phyloP scores from a whole-genome alignment of 2,888 invertebrate genomes.

The Iselma pallidipennis region DNA sequence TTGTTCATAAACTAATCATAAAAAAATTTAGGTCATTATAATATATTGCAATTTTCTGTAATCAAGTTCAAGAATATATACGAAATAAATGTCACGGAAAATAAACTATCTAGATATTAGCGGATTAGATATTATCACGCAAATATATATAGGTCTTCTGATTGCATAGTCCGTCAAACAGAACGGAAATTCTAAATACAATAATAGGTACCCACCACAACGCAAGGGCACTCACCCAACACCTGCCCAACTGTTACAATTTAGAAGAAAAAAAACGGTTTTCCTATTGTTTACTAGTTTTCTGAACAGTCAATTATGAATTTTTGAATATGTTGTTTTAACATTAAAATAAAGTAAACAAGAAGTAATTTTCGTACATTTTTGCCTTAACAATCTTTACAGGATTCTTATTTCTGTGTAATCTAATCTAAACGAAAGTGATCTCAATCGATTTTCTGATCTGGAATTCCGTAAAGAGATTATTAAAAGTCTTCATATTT shows the following conservation, averaged over 20 bases:
- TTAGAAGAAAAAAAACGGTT: background rate
- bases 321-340: too few species aligned
- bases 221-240: background rate
- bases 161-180: background rate
- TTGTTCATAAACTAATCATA: background rate
- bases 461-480: too few species aligned
- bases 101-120: background rate
- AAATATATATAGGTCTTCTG: background rate
- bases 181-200: slow-evolving; percentile 1
- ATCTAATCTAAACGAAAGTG: too few species aligned
- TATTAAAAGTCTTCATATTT: too few species aligned
- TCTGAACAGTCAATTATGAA: background rate
- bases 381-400: too few species aligned
- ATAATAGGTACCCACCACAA: background rate
- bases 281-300: background rate
- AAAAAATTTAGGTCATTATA: background rate
- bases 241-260: background rate
- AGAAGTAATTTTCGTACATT: too few species aligned
- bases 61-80: background rate
- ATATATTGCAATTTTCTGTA: background rate
- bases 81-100: background rate
- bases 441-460: too few species aligned
- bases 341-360: too few species aligned
- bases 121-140: too few species aligned
- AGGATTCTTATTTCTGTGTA: too few species aligned